These are phyloP conservation scores for Gymnocephalus cernua DNA, from an alignment of 2,113 vertebrate genomes.

Conservation along the genomic window DNA sequence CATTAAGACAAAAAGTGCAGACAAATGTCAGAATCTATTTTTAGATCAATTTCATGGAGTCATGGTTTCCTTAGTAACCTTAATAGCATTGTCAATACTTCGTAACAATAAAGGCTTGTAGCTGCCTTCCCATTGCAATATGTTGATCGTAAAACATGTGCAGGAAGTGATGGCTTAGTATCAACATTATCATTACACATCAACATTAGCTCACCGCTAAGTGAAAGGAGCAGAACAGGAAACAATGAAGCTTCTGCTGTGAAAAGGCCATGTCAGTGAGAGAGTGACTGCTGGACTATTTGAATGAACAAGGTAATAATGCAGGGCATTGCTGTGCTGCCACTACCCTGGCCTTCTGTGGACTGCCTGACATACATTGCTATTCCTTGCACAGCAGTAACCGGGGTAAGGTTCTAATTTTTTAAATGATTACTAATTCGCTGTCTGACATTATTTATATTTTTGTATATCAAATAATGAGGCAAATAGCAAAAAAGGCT, in stretches of 20 bases:
- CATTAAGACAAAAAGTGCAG: background rate
- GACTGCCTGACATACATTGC: background rate
- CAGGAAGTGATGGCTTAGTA: background rate
- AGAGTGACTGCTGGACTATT: background rate
- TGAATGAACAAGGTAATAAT: background rate
- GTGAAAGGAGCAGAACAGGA: background rate
- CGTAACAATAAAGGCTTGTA: background rate
- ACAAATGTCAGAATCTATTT: background rate
- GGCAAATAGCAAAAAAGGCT: too few relatives aligned
- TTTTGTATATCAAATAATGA: too few relatives aligned
- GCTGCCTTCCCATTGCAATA: background rate
- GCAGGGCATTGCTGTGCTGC: background rate
- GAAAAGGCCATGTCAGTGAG: background rate
- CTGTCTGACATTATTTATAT: too few relatives aligned
- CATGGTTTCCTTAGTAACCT: background rate
- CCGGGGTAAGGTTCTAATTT: too few relatives aligned
- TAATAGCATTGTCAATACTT: background rate
- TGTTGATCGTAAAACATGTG: background rate
- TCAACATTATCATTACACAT: background rate
- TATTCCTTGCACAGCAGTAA: too few relatives aligned
- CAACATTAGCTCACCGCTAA: background rate
- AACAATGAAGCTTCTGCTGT: background rate
- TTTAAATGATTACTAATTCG: too few relatives aligned
- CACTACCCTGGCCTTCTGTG: background rate
- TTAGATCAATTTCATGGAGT: background rate